These are phyloP conservation scores for Brenthis ino DNA, from an alignment of 2,888 invertebrate genomes.

Conservation along the genomic window DNA sequence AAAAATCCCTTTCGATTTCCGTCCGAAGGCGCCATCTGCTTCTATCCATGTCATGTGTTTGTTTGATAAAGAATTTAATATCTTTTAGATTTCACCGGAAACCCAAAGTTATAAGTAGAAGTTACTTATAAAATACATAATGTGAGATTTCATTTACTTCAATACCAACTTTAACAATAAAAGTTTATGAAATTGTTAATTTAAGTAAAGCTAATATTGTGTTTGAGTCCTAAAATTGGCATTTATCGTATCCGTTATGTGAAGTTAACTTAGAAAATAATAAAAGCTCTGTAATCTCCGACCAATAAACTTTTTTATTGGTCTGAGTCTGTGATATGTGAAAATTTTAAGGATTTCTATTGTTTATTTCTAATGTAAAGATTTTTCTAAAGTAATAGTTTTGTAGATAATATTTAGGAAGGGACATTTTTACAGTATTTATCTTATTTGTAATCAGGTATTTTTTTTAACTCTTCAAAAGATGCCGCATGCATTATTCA, in stretches of 20 bases:
- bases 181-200: no score
- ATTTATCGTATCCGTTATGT: no score
- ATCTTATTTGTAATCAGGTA: constrained; percentile 32
- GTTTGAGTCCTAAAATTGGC: no score
- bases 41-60: constrained; percentile 71
- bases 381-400: constrained; percentile 20
- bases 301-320: no score
- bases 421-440: constrained; percentile 1
- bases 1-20: constrained; percentile 78
- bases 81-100: constrained; percentile 78
- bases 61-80: constrained; percentile 56
- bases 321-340: no score
- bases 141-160: no score
- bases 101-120: no score
- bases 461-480: constrained; percentile 18
- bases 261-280: no score
- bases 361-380: not conserved
- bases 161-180: no score
- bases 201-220: no score
- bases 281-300: no score
- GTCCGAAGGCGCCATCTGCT: constrained; percentile 77
- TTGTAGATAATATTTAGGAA: constrained; percentile 5
- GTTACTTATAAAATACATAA: no score
- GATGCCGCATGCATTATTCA: constrained; percentile 21
- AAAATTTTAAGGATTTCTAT: constrained; percentile 16